Percentiles rank a stretch among this genome's conserved stretches.
phyloP scores from a whole-genome alignment of 2,113 vertebrate species.

The mouse (Mus musculus) region DNA sequence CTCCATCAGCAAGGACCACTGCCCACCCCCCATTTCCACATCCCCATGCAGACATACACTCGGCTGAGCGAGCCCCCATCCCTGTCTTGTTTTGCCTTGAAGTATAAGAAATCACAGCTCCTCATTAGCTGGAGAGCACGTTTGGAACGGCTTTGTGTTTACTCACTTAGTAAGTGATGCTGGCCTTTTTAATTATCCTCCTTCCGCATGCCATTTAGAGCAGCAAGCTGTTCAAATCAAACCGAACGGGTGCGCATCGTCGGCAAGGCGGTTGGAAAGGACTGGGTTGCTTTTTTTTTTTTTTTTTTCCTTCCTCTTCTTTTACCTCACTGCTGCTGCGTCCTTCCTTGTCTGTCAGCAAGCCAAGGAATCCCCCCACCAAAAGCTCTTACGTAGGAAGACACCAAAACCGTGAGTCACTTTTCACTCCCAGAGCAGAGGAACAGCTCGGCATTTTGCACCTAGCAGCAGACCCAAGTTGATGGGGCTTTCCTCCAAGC shows the following conservation, averaged over 20 bases:
- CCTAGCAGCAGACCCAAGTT: slow-evolving; percentile 68
- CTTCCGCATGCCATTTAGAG: slow-evolving; percentile 87
- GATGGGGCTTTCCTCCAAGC: slow-evolving; percentile 84
- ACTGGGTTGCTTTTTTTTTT: slow-evolving; percentile 54
- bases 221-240: slow-evolving; percentile 85
- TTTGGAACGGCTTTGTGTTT: slow-evolving; percentile 89
- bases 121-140: slow-evolving; percentile 88
- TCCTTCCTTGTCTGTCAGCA: slow-evolving; percentile 87
- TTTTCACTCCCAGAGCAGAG: slow-evolving; percentile 80
- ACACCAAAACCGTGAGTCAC: slow-evolving; percentile 87
- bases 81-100: slow-evolving; percentile 86
- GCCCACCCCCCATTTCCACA: slow-evolving; percentile 73
- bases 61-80: slow-evolving; percentile 85
- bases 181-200: slow-evolving; percentile 88
- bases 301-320: slow-evolving; percentile 43
- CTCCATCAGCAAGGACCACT: slow-evolving; percentile 73
- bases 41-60: slow-evolving; percentile 45
- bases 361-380: slow-evolving; percentile 90
- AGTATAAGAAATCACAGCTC: slow-evolving; percentile 90
- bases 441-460: slow-evolving; percentile 75
- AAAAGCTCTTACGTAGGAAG: slow-evolving; percentile 89
- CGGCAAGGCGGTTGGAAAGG: slow-evolving; percentile 86
- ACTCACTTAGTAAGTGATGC: slow-evolving; percentile 90
- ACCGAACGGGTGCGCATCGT: slow-evolving; percentile 81
- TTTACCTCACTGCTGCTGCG: slow-evolving; percentile 86